phyloP scores from a whole-genome alignment of 1,140 invertebrate genomes.

The Brachionus koreanus region DNA sequence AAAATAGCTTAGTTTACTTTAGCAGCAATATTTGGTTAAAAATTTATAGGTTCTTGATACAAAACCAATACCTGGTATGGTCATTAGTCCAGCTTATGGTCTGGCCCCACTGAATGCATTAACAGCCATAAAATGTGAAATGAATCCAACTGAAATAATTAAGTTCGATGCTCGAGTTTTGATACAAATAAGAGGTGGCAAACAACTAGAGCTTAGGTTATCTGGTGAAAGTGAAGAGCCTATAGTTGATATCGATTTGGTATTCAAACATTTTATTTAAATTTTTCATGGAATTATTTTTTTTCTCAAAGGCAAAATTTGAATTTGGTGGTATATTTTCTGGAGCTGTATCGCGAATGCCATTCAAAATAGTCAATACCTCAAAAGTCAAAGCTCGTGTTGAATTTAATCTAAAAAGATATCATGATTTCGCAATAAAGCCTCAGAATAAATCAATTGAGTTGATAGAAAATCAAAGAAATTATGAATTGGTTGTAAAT shows the following conservation, averaged over 20 bases:
- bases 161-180: conserved; percentile 58
- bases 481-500: conserved; percentile 52
- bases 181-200: conserved; percentile 53
- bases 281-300: not conserved
- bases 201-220: conserved; percentile 54
- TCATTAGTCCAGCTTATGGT: conserved; percentile 53
- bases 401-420: conserved; percentile 56
- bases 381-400: conserved; percentile 49
- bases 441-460: conserved; percentile 50
- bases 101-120: conserved; percentile 55
- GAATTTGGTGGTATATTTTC: conserved; percentile 57
- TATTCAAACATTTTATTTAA: conserved; percentile 41
- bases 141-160: conserved; percentile 54
- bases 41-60: conserved; percentile 53
- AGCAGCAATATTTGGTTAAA: not conserved
- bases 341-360: conserved; percentile 50
- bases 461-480: conserved; percentile 54
- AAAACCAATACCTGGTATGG: conserved; percentile 55
- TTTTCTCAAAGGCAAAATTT: conserved; percentile 51
- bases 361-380: conserved; percentile 53
- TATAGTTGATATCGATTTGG: conserved; percentile 55
- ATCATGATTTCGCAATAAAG: conserved; percentile 54
- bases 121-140: conserved; percentile 51
- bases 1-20: not conserved
- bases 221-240: conserved; percentile 56